These are phyloP conservation scores for Pseudocheirus occidentalis DNA, from an alignment of 2,797 vertebrate species.

Conservation along the genomic window DNA sequence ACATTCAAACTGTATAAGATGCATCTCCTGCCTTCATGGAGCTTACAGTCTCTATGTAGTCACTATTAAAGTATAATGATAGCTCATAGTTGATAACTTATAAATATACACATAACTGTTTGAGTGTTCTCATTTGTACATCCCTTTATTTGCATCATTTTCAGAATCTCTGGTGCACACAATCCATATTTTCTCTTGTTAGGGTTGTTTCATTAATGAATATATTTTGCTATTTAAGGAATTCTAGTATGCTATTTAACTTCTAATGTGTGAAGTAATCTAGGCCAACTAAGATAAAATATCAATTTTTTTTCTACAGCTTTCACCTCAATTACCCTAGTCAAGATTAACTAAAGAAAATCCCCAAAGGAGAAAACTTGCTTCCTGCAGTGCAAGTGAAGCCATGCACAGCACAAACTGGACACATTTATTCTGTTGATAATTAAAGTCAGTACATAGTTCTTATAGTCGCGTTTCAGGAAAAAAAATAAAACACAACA, in stretches of 20 bases:
- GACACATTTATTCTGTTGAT: neutral
- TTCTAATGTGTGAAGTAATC: neutral
- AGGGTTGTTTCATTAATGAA: slow-evolving; percentile 3
- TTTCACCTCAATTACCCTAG: neutral
- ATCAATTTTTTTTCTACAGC: neutral
- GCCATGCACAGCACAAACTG: neutral
- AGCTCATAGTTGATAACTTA: slow-evolving; percentile 9
- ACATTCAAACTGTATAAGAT: neutral
- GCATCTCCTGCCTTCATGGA: neutral
- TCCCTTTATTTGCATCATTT: slow-evolving; percentile 22
- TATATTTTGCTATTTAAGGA: neutral
- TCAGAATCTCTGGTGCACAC: slow-evolving; percentile 37
- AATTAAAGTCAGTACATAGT: neutral
- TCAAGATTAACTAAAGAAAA: slow-evolving; percentile 12
- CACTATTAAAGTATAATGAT: slow-evolving; percentile 47
- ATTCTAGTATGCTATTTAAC: neutral
- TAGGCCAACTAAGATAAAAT: neutral
- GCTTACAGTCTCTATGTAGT: slow-evolving; percentile 1
- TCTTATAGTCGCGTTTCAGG: neutral
- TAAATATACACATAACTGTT: slow-evolving; percentile 38
- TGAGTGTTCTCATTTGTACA: slow-evolving; percentile 19
- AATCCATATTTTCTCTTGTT: slow-evolving; percentile 32
- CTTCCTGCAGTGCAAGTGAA: neutral
- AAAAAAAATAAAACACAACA: neutral
- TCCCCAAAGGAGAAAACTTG: neutral